Conservation (phyloP, 2,888 invertebrate genomes). For the Pandemis cinnamomeana region DNA sequence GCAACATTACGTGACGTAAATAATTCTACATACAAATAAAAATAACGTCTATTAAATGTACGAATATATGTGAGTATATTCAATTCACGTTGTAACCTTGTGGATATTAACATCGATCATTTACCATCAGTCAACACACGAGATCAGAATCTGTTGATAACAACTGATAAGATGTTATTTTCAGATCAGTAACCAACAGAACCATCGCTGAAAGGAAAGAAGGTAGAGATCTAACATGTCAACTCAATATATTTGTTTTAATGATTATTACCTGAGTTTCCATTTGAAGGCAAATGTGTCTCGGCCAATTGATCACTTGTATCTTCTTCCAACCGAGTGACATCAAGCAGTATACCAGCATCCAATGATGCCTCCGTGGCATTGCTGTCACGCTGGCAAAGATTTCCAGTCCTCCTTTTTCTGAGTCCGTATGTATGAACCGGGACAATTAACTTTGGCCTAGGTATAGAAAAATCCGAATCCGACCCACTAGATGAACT, state of each 20-base stretch:
- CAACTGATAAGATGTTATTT: conserved; percentile 36
- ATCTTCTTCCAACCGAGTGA: conserved; percentile 68
- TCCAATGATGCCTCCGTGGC: conserved; percentile 76
- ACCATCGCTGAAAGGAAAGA: not conserved
- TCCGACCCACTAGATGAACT: conserved; percentile 83
- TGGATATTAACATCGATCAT: conserved; percentile 62
- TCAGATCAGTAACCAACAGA: not conserved
- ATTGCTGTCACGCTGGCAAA: conserved; percentile 79
- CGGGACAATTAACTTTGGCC: conserved; percentile 94
- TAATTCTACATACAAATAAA: conserved; percentile 4
- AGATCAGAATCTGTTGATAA: conserved; percentile 57
- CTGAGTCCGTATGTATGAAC: conserved; percentile 94
- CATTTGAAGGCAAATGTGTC: conserved; percentile 56
- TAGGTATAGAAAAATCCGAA: conserved; percentile 91
- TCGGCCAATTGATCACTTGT: conserved; percentile 55
- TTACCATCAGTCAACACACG: conserved; percentile 58
- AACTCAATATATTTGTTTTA: not conserved
- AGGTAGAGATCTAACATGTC: not conserved
- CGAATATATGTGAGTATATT: not conserved
- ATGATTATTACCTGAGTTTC: conserved; percentile 64
- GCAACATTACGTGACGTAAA: conserved; percentile 29
- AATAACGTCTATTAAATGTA: not conserved
- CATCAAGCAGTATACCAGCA: conserved; percentile 76
- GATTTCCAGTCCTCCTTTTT: conserved; percentile 91
- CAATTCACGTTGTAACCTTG: conserved; percentile 45